Evolutionary conservation across 2,113 vertebrate species (phyloP).

Genomic region (Lepus americanus): DNA sequence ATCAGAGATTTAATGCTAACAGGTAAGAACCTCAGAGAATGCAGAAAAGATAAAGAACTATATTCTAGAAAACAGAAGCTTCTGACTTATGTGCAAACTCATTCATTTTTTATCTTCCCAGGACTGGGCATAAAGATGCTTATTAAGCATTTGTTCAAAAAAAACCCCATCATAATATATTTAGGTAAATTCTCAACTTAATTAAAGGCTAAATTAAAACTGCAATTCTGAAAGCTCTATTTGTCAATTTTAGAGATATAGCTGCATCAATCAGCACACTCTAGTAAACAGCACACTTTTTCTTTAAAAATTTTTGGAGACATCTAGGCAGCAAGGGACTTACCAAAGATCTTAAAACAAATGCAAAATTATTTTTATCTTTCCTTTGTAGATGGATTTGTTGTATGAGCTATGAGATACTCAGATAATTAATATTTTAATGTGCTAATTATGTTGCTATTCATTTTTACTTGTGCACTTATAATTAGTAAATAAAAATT

Average conservation of each 20-base stretch:
- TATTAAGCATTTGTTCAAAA: conserved; percentile 62
- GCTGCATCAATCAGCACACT: conserved; percentile 27
- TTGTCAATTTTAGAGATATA: conserved; percentile 20
- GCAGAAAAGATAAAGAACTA: conserved; percentile 32
- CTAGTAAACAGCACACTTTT: background rate
- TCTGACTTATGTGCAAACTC: conserved; percentile 52
- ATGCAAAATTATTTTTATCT: conserved; percentile 45
- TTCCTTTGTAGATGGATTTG: background rate
- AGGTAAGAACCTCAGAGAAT: background rate
- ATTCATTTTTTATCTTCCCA: conserved; percentile 44
- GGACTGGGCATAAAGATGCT: conserved; percentile 32
- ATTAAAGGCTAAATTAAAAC: conserved; percentile 57
- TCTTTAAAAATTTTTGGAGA: background rate
- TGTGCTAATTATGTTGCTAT: conserved; percentile 19
- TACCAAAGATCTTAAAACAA: conserved; percentile 51
- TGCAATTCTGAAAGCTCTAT: conserved; percentile 22
- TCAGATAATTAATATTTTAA: conserved; percentile 17
- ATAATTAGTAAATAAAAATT: conserved; percentile 18
- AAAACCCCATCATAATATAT: conserved; percentile 43
- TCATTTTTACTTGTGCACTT: background rate
- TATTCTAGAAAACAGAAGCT: background rate
- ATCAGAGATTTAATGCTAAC: conserved; percentile 29
- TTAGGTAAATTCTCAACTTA: conserved; percentile 60
- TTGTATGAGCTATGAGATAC: background rate
- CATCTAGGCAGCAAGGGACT: conserved; percentile 21